phyloP scores from a whole-genome alignment of 2,888 invertebrate genomes.

The Latrodectus elegans region DNA sequence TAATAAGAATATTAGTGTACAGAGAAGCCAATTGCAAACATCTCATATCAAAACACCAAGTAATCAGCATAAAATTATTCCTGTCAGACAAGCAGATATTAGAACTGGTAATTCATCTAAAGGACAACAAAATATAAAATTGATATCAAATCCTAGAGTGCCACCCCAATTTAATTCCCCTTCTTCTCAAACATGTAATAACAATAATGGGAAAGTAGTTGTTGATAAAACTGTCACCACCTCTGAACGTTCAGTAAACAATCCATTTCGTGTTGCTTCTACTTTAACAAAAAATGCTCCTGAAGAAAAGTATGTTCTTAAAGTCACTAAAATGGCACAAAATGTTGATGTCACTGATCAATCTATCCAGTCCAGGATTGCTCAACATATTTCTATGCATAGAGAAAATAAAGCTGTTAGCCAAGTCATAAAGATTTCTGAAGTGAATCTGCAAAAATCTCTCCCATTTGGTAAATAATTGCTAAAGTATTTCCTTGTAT shows the following conservation, averaged over 20 bases:
- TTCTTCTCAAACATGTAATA: background rate
- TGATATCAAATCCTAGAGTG: background rate
- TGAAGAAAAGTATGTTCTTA: constrained; percentile 36
- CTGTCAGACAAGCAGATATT: constrained; percentile 5
- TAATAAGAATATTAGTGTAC: constrained; percentile 2
- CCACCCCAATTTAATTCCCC: background rate
- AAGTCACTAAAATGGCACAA: constrained; percentile 10
- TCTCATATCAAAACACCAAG: background rate
- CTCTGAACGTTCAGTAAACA: constrained; percentile 13
- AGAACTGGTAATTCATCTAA: constrained; percentile 13
- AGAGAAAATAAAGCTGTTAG: constrained; percentile 18
- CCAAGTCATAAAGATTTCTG: constrained; percentile 26
- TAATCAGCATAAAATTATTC: constrained; percentile 10
- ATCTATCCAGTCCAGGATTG: constrained; percentile 10
- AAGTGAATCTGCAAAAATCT: constrained; percentile 33
- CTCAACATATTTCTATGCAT: constrained; percentile 8
- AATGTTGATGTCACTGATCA: constrained; percentile 22
- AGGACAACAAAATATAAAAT: constrained; percentile 5
- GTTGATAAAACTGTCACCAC: constrained; percentile 1
- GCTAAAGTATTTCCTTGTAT: background rate
- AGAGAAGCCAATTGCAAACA: constrained; percentile 12
- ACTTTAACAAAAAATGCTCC: constrained; percentile 17
- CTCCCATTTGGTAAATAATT: constrained; percentile 43
- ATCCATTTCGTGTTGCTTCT: constrained; percentile 31
- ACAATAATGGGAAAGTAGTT: constrained; percentile 1